Conservation (phyloP, 1,140 invertebrate species). For the Vanessa atalanta region DNA sequence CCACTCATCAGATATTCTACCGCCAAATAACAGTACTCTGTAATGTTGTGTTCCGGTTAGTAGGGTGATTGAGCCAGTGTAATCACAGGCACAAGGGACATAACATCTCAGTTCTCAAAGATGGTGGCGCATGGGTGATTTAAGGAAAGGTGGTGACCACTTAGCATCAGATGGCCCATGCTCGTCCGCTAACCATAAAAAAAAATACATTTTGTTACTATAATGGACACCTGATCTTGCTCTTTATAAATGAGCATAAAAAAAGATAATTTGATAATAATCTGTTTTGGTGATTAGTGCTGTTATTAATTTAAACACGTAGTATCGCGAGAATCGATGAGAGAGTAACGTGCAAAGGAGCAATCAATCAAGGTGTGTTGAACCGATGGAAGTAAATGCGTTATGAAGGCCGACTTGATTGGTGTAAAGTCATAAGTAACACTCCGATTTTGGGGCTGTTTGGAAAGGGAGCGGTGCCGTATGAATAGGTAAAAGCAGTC, state of each 20-base stretch:
- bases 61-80: too few species aligned
- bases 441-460: constrained; percentile 31
- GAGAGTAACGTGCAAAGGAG: constrained; percentile 41
- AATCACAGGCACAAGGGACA: too few species aligned
- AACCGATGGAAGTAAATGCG: constrained; percentile 36
- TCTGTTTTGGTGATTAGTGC: constrained; percentile 21
- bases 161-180: too few species aligned
- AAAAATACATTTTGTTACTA: too few species aligned
- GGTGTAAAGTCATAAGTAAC: constrained; percentile 39
- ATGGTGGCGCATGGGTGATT: too few species aligned
- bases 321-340: constrained; percentile 14
- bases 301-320: constrained; percentile 29
- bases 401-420: constrained; percentile 36
- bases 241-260: not conserved
- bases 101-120: too few species aligned
- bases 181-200: too few species aligned
- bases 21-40: too few species aligned
- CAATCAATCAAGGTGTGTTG: constrained; percentile 46
- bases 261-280: not conserved
- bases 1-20: too few species aligned
- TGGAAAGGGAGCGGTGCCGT: constrained; percentile 15
- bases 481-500: not conserved
- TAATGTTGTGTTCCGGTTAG: too few species aligned
- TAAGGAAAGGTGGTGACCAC: too few species aligned
- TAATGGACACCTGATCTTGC: too few species aligned